Conservation (phyloP, 2,113 vertebrate genomes). For the Chaenogobius annularis region DNA sequence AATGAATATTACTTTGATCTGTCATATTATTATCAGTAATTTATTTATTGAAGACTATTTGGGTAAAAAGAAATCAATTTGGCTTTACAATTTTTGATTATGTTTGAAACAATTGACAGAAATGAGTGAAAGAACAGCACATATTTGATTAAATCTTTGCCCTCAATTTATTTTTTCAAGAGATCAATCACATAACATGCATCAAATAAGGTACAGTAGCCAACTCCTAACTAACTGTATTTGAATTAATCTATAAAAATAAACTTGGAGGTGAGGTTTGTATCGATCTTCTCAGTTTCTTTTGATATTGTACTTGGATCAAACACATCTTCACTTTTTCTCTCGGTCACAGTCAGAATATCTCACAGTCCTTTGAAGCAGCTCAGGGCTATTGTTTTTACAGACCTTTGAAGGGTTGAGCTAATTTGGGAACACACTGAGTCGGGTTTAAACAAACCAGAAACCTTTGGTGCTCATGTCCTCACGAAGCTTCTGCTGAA, state of each 20-base stretch:
- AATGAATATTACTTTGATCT: not conserved
- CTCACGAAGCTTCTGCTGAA: not conserved
- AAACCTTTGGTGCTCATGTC: not conserved
- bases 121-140: not conserved
- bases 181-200: not conserved
- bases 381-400: conserved; percentile 7
- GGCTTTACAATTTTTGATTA: not conserved
- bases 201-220: not conserved
- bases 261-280: not conserved
- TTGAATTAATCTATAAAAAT: not conserved
- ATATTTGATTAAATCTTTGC: not conserved
- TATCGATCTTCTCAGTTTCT: not conserved
- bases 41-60: not conserved
- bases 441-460: conserved; percentile 21
- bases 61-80: not conserved
- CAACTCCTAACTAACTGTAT: not conserved
- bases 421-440: conserved; percentile 37
- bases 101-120: not conserved
- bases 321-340: not conserved
- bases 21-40: not conserved
- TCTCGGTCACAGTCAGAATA: not conserved
- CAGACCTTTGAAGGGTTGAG: conserved; percentile 25
- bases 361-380: not conserved
- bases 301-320: not conserved
- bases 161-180: not conserved